Base-by-base conservation (phyloP, 2,888 invertebrate species). In the Baronia brevicornis region DNA sequence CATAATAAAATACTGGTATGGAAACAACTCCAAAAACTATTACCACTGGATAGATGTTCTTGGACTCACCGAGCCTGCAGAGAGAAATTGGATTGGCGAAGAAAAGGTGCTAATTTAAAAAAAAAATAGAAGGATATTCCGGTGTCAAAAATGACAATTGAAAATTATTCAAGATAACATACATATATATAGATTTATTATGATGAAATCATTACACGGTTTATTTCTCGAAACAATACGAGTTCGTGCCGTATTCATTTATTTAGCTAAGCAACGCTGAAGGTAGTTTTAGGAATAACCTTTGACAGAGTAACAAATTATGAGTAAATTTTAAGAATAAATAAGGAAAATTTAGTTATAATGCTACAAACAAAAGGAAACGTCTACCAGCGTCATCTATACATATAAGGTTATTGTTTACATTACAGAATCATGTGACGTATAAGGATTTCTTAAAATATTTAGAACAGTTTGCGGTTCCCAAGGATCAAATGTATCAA, bases 1-100 rank as follows among this genome's bases (percentile, higher is more conserved):
- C 0, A 92, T 92, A 29, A 91, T 92, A 37, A 91, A 92, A 47
- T 89, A 92, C 48, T 92, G 90, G 89, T 92, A 91, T 46, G 89
- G 89, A 1, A 87, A 89, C 56, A 89, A 90, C 59, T 88, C 88
- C 0, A 88, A 90, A 51, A 91, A 90, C 58, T 91, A 91, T 46
- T 86, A 89, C 51, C 89, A 89, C 44, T 91, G 91, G 88, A 88
- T 91, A 41, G 88, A 90, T 38, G 85, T 90, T 1, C 77, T 91
- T 8, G 89, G 90, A 5, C 78, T 92, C 12, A 78, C 84, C 4
- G 89, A 91, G 46, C 93, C 93, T 0, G 86, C 88, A n/a, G 88
- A 89, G 38, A 85, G 93, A 46, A 91, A 91, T 57, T 93, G 92
- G 92, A 89, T 88, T 5, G 87, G 84, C 3, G 88, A 88, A 49